Percentiles rank a stretch among this genome's conserved stretches.
Conservation (phyloP, 2,797 vertebrate genomes). For the Labroides dimidiatus region DNA sequence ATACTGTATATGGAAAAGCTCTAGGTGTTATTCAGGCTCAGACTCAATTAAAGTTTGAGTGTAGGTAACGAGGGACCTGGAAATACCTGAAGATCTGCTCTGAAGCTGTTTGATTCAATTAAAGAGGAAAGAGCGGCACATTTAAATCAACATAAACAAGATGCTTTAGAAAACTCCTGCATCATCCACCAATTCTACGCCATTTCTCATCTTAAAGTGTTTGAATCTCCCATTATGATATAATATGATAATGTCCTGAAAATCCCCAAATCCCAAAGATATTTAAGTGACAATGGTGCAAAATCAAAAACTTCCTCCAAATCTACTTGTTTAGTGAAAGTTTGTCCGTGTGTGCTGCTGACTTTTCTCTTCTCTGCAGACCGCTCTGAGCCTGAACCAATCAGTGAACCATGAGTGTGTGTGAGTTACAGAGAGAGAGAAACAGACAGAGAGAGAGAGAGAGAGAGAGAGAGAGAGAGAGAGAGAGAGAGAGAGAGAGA, state of each 20-base stretch:
- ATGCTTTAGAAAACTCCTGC: too few species aligned
- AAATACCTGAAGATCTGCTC: neutral
- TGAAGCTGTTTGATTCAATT: neutral
- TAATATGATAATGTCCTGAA: neutral
- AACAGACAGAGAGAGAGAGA: conserved; percentile 19
- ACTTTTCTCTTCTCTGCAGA: neutral
- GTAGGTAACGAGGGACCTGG: neutral
- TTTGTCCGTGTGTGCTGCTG: neutral
- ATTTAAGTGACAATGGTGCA: too few species aligned
- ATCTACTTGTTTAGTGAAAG: neutral
- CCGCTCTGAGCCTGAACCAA: neutral
- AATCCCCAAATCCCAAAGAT: neutral
- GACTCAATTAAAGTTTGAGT: neutral
- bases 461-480: conserved; percentile 29
- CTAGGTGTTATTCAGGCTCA: neutral
- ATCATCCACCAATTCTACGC: too few species aligned
- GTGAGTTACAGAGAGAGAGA: conserved; percentile 25
- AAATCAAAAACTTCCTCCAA: too few species aligned
- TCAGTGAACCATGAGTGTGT: conserved; percentile 7
- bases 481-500: conserved; percentile 21
- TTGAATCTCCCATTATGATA: neutral
- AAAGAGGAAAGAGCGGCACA: too few species aligned
- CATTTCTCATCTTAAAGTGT: neutral
- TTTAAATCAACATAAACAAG: too few species aligned
- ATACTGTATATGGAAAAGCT: neutral